phyloP scores from a whole-genome alignment of 2,113 vertebrate species.

The Ictalurus punctatus region DNA sequence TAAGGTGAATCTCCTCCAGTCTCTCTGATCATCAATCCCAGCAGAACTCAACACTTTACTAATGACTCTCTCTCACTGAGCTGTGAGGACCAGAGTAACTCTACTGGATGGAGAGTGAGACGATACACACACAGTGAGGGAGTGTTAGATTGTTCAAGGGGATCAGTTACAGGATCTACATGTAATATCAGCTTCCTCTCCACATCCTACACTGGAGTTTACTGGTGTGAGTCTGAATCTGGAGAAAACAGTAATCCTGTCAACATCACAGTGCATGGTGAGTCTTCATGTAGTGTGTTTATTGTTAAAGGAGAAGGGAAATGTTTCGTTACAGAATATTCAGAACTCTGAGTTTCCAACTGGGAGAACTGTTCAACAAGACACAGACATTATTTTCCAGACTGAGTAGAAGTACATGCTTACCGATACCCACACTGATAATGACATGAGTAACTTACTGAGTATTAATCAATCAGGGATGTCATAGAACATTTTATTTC shows the following conservation, averaged over 20 bases:
- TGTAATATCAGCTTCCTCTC: background rate
- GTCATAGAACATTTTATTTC: no score
- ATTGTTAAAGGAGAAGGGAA: background rate
- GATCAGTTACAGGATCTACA: constrained; percentile 1
- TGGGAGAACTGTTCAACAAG: no score
- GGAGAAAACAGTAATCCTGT: background rate
- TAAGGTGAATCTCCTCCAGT: background rate
- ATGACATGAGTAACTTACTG: no score
- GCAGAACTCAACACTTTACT: constrained; percentile 1
- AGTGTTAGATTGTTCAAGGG: background rate
- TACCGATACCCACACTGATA: no score
- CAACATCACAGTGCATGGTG: background rate
- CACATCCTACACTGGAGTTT: background rate
- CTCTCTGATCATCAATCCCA: background rate
- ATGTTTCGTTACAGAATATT: no score
- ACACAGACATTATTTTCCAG: no score
- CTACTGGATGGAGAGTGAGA: background rate
- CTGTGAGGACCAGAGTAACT: background rate
- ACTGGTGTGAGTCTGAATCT: background rate
- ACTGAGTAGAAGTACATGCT: no score
- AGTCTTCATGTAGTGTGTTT: background rate
- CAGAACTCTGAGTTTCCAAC: no score
- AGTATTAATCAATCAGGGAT: no score
- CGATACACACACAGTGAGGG: background rate
- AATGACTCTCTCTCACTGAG: background rate